Evolutionary conservation across 2,888 invertebrate species (phyloP), one percentile per base, ranked within the genome.

Genomic region (Agriopis marginaria): DNA sequence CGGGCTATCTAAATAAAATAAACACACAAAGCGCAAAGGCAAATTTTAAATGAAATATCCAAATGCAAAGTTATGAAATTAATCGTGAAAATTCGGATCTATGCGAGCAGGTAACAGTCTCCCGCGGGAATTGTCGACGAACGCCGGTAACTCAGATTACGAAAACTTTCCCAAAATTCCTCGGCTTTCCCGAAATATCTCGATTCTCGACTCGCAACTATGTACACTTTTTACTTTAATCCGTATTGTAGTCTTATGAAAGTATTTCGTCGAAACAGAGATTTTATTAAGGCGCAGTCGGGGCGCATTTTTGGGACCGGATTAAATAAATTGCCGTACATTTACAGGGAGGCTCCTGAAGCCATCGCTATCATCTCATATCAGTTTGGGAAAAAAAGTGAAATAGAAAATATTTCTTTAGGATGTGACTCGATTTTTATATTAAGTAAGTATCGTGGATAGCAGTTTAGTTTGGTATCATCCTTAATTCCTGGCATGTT

Each of bases 51-150:
- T 81, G 83, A 82, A 81, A 80, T 83, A 80, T 79, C 80, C 73
- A 78, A 32, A 80, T 80, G 81, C 78, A 83, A 85, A 85, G 82
- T 86, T 88, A 80, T 78, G 76, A 79, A 86, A 89, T 88, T 87
- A 87, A 87, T 88, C 81, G 82, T 68, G 73, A 75, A 81, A 83
- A 86, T 87, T 83, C 76, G 72, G 74, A 72, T 75, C 74, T 77
- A 75, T 77, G 81, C 77, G 73, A 79, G 75, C 80, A 82, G 85
- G 86, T 83, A 82, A 65, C 75, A 78, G 66, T 72, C 73, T 78
- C 85, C 82, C 83, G 45, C 40, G 77, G 83, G 83, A 82, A 77
- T 71, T 79, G 71, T 77, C 77, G 71, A 77, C 79, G 78, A 85
- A 86, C 80, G 80, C 79, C 79, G 81, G 79, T 79, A 86, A 84